Conservation (phyloP, 1,140 invertebrate species). For the Zaprionus nigranus region DNA sequence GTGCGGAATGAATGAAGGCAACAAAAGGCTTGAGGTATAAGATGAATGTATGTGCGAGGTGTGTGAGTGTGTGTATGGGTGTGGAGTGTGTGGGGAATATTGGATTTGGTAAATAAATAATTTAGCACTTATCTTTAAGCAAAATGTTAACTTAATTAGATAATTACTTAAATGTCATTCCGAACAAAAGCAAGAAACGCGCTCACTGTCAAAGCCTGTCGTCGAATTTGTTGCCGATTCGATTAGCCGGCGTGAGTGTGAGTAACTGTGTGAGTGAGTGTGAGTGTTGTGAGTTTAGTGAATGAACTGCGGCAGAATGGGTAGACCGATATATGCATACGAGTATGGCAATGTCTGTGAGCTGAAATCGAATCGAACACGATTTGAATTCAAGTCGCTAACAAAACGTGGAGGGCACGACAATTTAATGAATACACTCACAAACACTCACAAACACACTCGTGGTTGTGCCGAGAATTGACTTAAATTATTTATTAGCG, state of each 20-base stretch:
- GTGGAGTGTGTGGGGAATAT: slow-evolving; percentile 27
- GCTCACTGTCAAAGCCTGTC: slow-evolving; percentile 55
- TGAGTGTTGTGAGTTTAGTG: slow-evolving; percentile 43
- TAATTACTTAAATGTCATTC: slow-evolving; percentile 82
- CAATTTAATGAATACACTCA: slow-evolving; percentile 69
- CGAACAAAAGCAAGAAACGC: slow-evolving; percentile 76
- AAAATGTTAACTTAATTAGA: slow-evolving; percentile 84
- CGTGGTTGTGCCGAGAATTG: slow-evolving; percentile 71
- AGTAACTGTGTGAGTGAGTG: not conserved
- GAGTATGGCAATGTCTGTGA: not conserved
- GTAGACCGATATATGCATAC: slow-evolving; percentile 19
- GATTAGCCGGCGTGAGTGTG: slow-evolving; percentile 7
- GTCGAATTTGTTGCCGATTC: slow-evolving; percentile 50
- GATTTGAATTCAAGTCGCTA: slow-evolving; percentile 61
- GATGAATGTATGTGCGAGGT: not conserved
- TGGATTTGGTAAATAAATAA: slow-evolving; percentile 75
- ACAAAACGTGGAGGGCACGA: slow-evolving; percentile 52
- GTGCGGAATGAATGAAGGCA: slow-evolving; percentile 9
- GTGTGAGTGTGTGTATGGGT: not conserved
- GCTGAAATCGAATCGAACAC: slow-evolving; percentile 34
- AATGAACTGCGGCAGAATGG: slow-evolving; percentile 59
- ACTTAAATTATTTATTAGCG: slow-evolving; percentile 83
- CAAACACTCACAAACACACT: slow-evolving; percentile 1
- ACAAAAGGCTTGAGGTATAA: not conserved
- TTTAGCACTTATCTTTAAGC: slow-evolving; percentile 83